Evolutionary conservation across 2,113 vertebrate species (phyloP).

Genomic region (Platichthys stellatus): DNA sequence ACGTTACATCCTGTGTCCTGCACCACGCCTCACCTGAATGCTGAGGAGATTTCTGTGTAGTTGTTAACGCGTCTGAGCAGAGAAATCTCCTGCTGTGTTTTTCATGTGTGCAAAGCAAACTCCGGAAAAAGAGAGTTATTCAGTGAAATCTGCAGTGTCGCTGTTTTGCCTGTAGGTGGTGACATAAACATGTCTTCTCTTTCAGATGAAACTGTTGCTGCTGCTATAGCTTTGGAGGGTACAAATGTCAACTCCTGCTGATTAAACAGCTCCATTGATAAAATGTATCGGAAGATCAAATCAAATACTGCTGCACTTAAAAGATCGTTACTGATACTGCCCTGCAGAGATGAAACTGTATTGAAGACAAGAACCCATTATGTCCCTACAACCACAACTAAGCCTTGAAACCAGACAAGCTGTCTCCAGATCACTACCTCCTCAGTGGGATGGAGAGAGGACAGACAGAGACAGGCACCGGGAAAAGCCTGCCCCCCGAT

Average conservation of each 20-base stretch:
- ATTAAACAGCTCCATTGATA: neutral
- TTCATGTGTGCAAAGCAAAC: too few relatives aligned
- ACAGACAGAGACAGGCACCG: conserved; percentile 47
- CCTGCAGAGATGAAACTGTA: conserved; percentile 13
- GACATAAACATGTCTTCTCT: neutral
- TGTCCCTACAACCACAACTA: conserved; percentile 19
- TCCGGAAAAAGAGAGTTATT: too few relatives aligned
- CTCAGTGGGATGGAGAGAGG: conserved; percentile 43
- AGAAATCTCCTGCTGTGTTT: too few relatives aligned
- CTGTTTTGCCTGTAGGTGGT: neutral
- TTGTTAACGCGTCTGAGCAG: too few relatives aligned
- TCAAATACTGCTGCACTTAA: conserved; percentile 22
- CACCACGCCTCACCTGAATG: too few relatives aligned
- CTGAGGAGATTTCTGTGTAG: too few relatives aligned
- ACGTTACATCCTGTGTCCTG: too few relatives aligned
- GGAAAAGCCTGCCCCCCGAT: conserved; percentile 53
- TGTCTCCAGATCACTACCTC: conserved; percentile 34
- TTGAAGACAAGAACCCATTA: conserved; percentile 1
- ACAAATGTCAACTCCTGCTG: neutral
- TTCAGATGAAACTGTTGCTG: neutral
- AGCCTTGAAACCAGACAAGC: conserved; percentile 46
- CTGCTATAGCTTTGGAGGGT: neutral
- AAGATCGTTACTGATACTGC: conserved; percentile 15
- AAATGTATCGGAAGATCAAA: conserved; percentile 5
- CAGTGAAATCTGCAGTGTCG: too few relatives aligned